Evolutionary conservation across 2,113 vertebrate genomes (phyloP), one percentile per base, ranked within the genome.

Genomic region (Mustela nigripes): DNA sequence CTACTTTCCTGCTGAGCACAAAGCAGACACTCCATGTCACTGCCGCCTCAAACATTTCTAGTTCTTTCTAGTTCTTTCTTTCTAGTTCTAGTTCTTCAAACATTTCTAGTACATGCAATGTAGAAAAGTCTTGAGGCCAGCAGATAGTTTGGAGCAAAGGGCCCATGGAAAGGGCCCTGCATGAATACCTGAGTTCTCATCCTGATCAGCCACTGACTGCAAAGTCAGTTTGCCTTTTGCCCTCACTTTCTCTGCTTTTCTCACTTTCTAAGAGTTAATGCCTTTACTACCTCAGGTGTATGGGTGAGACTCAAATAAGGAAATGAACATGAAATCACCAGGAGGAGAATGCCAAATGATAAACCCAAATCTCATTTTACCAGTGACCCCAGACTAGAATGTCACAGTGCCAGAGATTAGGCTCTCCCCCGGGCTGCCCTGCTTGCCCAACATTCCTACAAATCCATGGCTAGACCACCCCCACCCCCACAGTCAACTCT

Each of bases 1-100:
- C 89, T 65, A 48, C 36, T 19, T 89, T 48, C 85, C 33, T 58
- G 65, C 39, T 26, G 73, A 92, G 33, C 73, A 89, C 19, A 91
- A 65, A 87, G 42, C 53, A 92, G 53, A 90, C 28, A 71, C 22
- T 79, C 33, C 62, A 65, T 90, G 63, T 74, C 69, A 95, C 36
- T 36, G 42, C 39, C 48, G 76, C 84, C 81, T 90, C 81, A 94
- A 90, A 79, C 15, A 65, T 60, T 76, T 82, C 53, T 79, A 50
- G 45, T 96, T 92, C 39, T 95, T 19, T 89, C 39, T 39, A 39
- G 39, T 76, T 82, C 53, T 79, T 96, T 92, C 39, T 95, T 19
- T 89, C 42, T 42, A 42, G 42, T 76, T 82, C 53, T 79, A 50
- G 45, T 96, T 92, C 39, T 95, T 90, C 81, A 94, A 90, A 79